Evolutionary conservation across 1,140 invertebrate genomes (phyloP).

Genomic region (Drosophila repletoides): DNA sequence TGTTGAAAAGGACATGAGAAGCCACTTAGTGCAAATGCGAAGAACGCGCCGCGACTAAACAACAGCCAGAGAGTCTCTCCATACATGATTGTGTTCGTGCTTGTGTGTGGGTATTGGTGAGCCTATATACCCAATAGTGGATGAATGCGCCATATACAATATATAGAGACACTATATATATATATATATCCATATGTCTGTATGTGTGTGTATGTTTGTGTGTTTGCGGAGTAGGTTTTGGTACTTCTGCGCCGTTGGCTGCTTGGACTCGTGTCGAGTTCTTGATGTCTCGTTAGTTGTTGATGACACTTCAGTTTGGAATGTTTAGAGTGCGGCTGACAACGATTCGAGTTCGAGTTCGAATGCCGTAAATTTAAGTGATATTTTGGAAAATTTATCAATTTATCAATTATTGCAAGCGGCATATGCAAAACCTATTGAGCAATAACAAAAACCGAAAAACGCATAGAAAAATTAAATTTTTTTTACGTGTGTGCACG

Average conservation of each 20-base stretch:
- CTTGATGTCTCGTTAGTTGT: conserved; percentile 82
- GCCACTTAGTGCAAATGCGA: conserved; percentile 72
- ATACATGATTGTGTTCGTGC: conserved; percentile 11
- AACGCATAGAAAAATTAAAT: no score
- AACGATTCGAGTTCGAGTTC: conserved; percentile 16
- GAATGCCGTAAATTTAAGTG: no score
- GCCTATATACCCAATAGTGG: conserved; percentile 68
- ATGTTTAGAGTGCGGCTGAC: conserved; percentile 76
- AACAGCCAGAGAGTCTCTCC: conserved; percentile 66
- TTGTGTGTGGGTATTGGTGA: conserved; percentile 17
- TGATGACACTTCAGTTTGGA: conserved; percentile 82
- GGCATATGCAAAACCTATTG: background rate
- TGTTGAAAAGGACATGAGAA: conserved; percentile 82
- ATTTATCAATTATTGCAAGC: no score
- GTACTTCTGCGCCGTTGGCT: conserved; percentile 76
- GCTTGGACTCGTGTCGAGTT: conserved; percentile 81
- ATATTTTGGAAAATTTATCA: no score
- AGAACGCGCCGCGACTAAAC: conserved; percentile 54
- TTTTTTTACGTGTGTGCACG: conserved; percentile 21
- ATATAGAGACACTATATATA: conserved; percentile 15
- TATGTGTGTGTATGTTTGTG: conserved; percentile 26
- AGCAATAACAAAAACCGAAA: no score
- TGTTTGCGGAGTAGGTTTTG: conserved; percentile 49
- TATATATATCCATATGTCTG: background rate
- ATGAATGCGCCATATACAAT: conserved; percentile 57